A percentile compares a stretch with the other conserved stretches of the same genome.
These are phyloP conservation scores for Pheucticus melanocephalus DNA, from an alignment of 2,113 vertebrate genomes.

Conservation along the genomic window DNA sequence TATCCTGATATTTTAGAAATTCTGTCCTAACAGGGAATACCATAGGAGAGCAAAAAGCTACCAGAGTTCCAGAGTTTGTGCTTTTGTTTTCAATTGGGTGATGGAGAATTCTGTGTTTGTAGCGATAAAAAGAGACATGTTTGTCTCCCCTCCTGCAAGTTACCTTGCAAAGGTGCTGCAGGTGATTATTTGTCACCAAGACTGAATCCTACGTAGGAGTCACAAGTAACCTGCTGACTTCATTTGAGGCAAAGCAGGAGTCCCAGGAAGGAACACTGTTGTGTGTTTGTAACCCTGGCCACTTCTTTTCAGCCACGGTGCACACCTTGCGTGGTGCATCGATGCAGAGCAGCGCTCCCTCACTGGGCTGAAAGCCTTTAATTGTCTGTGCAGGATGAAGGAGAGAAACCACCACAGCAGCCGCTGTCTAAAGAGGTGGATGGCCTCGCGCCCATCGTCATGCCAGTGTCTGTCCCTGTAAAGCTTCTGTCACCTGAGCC, in stretches of 20 bases:
- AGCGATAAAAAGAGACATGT: background rate
- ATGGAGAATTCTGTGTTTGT: background rate
- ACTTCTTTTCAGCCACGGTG: constrained; percentile 20
- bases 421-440: constrained; percentile 77
- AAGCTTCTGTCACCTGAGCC: constrained; percentile 80
- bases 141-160: background rate
- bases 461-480: constrained; percentile 91
- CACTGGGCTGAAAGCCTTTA: constrained; percentile 79
- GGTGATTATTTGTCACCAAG: background rate
- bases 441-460: constrained; percentile 81
- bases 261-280: background rate
- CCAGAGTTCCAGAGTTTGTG: background rate
- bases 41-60: background rate
- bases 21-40: background rate
- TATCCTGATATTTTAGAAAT: background rate
- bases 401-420: constrained; percentile 73
- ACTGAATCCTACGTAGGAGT: background rate
- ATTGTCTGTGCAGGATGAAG: constrained; percentile 86
- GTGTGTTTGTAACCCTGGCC: constrained; percentile 17
- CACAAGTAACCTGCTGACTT: background rate
- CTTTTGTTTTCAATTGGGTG: background rate
- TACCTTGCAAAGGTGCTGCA: background rate
- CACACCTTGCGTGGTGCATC: background rate
- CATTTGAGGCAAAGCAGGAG: background rate
- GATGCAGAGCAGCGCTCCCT: background rate